Evolutionary conservation across 1,140 invertebrate genomes (phyloP), one percentile per base, ranked within the genome.

Genomic region (Nomia melanderi): DNA sequence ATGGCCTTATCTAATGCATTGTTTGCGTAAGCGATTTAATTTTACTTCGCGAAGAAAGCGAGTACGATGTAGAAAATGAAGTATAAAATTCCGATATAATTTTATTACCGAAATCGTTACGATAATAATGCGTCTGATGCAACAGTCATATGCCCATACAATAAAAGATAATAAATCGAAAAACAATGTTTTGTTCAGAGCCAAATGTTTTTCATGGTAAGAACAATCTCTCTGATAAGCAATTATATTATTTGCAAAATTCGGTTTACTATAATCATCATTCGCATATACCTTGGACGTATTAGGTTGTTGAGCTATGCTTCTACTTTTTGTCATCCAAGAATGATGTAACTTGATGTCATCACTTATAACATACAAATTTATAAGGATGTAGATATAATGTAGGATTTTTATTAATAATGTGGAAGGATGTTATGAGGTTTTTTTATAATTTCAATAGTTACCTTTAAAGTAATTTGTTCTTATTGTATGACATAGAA

Each of bases 371-470:
- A n/a, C n/a, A n/a, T n/a, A n/a, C n/a, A n/a, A n/a, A n/a, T n/a
- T n/a, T n/a, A n/a, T n/a, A n/a, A n/a, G n/a, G n/a, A n/a, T n/a
- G 3, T 36, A 65, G 47, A 74, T 74, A 47, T 56, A 14, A 54
- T 56, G 53, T 23, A 53, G 14, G 36, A 65, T 65, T 56, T 20
- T 39, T 65, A 47, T 17, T 36, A 25, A 23, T 7, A 41, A 31
- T 41, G 14, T 6, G 41, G 7, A 14, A 12, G 4, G 23, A 63
- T 73, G 14, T 74, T 44, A 41, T 44, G 23, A 67, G 12, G 11
- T n/a, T 56, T 56, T n/a, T n/a, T n/a, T n/a, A n/a, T n/a, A n/a
- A n/a, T n/a, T n/a, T n/a, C n/a, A n/a, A n/a, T n/a, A n/a, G n/a
- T n/a, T n/a, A n/a, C n/a, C n/a, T n/a, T n/a, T n/a, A n/a, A n/a